Base-by-base conservation (phyloP, 2,888 invertebrate species). In the Xestia sexstrigata region DNA sequence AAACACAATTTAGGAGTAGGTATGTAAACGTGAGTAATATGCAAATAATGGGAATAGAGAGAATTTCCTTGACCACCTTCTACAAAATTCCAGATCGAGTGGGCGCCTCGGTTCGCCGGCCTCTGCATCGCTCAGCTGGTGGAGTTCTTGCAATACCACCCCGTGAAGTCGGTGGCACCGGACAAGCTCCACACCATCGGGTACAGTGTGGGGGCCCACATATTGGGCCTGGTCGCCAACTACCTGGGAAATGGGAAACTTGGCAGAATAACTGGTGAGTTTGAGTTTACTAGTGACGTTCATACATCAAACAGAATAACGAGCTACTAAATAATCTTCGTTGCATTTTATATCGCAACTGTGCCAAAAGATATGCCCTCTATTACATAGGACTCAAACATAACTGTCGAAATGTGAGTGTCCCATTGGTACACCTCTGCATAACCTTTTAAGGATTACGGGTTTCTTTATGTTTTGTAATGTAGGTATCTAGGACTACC, bases 201-300 rank as follows among this genome's bases (percentile, higher is more conserved):
- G 0, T 99, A 98, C 95, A 98, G 98, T 92, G 98, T 98, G 42
- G 98, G 98, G 1, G 98, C 98, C 0, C 98, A 99, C 90, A 98
- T 99, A 78, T 98, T 98, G 9, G 98, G 98, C 0, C 96, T 98
- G 65, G 98, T 98, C 0, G 98, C 98, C 58, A 99, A 99, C 93
- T 98, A 98, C 89, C 92, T 99, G 60, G 95, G 97, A 66, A 97
- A 98, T 89, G 98, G 98, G 60, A 98, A 98, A 94, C 95, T 99
- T 71, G 98, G 98, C 42, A 97, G 98, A 89, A 99, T 99, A 71
- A 98, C 98, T 84, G 98, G 98, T 97, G 83, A 76, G 70, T 74
- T 52, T 30, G 6, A 58, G 23, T 58, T 58, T 9, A 30, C 30
- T 17, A 17, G 20, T 49, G 8, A 8, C 8, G 20, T 52, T 52